These are phyloP conservation scores for Hipparchia semele DNA, from an alignment of 2,888 invertebrate genomes.

Conservation along the genomic window DNA sequence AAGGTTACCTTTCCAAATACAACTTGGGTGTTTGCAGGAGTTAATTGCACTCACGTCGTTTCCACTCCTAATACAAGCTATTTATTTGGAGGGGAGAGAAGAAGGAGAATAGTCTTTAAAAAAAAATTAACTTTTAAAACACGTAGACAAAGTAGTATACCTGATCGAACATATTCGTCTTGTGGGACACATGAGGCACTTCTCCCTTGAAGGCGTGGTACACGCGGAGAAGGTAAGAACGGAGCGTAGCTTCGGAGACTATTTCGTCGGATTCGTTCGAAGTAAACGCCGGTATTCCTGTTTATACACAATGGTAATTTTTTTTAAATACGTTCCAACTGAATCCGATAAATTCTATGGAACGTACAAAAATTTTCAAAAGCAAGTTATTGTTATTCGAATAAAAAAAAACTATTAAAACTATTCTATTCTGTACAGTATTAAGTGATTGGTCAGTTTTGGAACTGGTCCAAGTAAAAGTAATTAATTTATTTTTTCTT, in stretches of 20 bases:
- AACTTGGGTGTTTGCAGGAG: not conserved
- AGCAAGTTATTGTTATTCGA: too few relatives aligned
- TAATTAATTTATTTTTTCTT: too few relatives aligned
- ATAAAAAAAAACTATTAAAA: not conserved
- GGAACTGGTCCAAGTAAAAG: too few relatives aligned
- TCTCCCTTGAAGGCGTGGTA: constrained; percentile 96
- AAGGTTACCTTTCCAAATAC: not conserved
- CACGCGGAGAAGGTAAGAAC: constrained; percentile 93
- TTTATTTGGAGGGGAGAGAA: too few relatives aligned
- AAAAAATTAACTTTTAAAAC: not conserved
- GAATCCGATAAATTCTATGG: too few relatives aligned
- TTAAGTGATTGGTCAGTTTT: too few relatives aligned
- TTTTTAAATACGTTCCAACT: too few relatives aligned
- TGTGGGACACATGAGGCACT: constrained; percentile 85
- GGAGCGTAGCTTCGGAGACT: constrained; percentile 88
- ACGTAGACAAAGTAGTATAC: constrained; percentile 42
- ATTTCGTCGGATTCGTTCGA: constrained; percentile 89
- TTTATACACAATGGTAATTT: not conserved
- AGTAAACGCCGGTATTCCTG: constrained; percentile 86
- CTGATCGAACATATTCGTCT: constrained; percentile 67
- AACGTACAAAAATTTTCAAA: not conserved
- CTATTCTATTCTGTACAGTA: too few relatives aligned
- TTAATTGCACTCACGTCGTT: too few relatives aligned
- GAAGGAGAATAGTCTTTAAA: too few relatives aligned
- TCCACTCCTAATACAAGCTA: too few relatives aligned